Conservation (phyloP, 2,888 invertebrate species). For the Adineta ricciae region DNA sequence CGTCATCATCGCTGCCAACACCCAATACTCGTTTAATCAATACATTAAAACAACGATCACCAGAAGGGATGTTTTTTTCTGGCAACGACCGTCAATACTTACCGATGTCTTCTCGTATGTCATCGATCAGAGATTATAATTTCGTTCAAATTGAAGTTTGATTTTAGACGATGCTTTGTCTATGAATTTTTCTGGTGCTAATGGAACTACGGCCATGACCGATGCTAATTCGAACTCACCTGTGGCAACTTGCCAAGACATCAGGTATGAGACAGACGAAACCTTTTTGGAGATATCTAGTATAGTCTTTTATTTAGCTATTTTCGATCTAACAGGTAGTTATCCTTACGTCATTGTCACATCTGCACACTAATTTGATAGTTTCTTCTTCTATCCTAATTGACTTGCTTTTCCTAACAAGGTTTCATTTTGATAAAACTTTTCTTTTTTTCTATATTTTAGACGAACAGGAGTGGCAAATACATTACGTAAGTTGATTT, state of each 20-base stretch:
- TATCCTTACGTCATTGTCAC: neutral
- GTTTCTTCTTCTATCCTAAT: neutral
- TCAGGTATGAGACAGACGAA: neutral
- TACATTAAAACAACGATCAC: neutral
- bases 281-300: neutral
- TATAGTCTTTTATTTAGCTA: neutral
- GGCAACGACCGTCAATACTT: neutral
- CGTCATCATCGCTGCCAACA: neutral
- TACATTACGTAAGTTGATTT: neutral
- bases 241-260: neutral
- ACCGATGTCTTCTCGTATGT: neutral
- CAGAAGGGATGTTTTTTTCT: neutral
- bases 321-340: slow-evolving; percentile 20
- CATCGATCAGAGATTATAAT: neutral
- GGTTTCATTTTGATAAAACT: neutral
- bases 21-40: neutral
- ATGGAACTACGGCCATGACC: neutral
- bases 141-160: neutral
- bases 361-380: neutral
- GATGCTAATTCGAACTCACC: neutral
- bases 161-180: neutral
- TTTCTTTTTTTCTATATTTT: neutral
- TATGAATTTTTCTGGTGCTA: slow-evolving; percentile 1
- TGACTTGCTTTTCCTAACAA: neutral
- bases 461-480: slow-evolving; percentile 1